Evolutionary conservation across 2,113 vertebrate genomes (phyloP).

Genomic region (Chloropsis hardwickii): DNA sequence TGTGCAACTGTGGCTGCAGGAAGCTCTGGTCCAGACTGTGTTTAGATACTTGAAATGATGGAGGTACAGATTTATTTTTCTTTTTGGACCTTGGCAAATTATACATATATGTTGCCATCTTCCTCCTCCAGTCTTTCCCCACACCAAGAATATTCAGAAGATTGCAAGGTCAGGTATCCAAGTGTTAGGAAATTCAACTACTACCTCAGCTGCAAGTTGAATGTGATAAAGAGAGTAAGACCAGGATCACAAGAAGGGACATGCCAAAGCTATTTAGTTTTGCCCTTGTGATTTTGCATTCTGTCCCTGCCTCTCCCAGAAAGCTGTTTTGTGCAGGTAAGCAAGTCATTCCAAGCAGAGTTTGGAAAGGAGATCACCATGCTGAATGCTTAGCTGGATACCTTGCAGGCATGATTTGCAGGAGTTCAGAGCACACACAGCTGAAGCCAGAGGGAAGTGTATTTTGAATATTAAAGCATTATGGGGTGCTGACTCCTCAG

Average conservation of each 20-base stretch:
- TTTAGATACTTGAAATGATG: background rate
- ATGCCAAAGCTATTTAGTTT: background rate
- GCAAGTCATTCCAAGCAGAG: background rate
- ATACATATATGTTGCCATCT: background rate
- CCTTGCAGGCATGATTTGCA: background rate
- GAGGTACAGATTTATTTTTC: background rate
- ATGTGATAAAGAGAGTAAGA: background rate
- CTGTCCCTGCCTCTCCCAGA: background rate
- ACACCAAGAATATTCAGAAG: accelerated
- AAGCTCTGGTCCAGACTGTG: background rate
- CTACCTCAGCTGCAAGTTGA: background rate
- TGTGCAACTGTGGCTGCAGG: background rate
- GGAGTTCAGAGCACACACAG: background rate
- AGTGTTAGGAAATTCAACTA: background rate
- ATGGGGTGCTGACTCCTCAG: background rate
- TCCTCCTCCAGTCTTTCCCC: background rate
- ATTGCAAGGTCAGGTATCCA: background rate
- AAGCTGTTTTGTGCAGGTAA: background rate
- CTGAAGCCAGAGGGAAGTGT: background rate
- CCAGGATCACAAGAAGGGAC: background rate
- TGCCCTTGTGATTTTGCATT: background rate
- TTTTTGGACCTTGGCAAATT: background rate
- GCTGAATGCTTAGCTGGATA: background rate
- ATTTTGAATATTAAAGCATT: background rate
- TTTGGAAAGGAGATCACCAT: background rate